phyloP scores from a whole-genome alignment of 1,140 invertebrate species.

The Papilio dardanus region DNA sequence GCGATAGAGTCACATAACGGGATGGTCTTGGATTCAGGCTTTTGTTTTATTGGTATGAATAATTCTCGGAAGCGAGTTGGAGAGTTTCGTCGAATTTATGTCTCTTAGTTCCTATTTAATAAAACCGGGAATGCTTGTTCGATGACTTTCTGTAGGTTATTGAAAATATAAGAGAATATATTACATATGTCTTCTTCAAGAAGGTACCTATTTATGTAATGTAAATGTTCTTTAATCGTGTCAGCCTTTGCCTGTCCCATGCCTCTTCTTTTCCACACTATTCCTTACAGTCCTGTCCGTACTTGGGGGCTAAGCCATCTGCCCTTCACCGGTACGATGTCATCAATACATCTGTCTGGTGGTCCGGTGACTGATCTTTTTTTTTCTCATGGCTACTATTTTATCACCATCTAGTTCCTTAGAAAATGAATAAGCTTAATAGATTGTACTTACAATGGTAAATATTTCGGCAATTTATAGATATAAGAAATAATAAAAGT shows the following conservation, averaged over 20 bases:
- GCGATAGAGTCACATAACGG: constrained; percentile 65
- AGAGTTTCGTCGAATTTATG: constrained; percentile 54
- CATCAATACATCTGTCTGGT: background rate
- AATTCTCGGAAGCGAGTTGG: constrained; percentile 61
- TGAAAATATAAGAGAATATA: background rate
- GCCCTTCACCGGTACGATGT: background rate
- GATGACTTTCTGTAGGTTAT: constrained; percentile 28
- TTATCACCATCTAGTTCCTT: background rate
- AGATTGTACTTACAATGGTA: background rate
- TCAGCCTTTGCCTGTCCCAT: background rate
- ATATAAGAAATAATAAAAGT: background rate
- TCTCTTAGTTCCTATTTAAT: constrained; percentile 41
- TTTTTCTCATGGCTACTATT: background rate
- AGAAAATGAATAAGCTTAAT: background rate
- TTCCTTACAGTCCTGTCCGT: background rate
- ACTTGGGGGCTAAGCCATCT: background rate
- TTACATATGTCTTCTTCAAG: background rate
- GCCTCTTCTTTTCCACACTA: background rate
- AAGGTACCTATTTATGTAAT: background rate
- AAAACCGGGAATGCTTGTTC: constrained; percentile 6
- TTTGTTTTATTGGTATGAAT: constrained; percentile 65
- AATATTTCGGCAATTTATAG: background rate
- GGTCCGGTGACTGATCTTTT: background rate
- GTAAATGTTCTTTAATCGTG: background rate
- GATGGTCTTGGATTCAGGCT: constrained; percentile 57